These are phyloP conservation scores for Sciurus vulgaris DNA, from an alignment of 2,797 vertebrate genomes.

Conservation along the genomic window DNA sequence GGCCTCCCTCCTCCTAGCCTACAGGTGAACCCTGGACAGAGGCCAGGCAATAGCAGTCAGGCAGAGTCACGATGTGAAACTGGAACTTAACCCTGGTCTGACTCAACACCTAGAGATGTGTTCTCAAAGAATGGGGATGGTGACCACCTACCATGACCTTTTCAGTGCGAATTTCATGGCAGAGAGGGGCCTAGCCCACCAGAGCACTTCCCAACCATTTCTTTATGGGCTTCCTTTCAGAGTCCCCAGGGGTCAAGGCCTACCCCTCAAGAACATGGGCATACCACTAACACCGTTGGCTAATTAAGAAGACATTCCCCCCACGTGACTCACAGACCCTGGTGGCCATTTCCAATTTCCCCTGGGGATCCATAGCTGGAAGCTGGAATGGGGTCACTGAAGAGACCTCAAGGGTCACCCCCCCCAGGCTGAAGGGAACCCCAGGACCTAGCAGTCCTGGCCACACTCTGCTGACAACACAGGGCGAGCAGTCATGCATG, in stretches of 20 bases:
- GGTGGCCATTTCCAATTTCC: neutral
- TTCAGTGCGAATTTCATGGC: neutral
- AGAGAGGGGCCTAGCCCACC: too few relatives aligned
- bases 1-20: neutral
- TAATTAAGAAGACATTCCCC: accelerated
- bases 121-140: neutral
- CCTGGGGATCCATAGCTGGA: neutral
- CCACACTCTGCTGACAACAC: accelerated
- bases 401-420: neutral
- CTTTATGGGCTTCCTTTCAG: too few relatives aligned
- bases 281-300: neutral
- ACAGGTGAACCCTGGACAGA: neutral
- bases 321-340: accelerated
- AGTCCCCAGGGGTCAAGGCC: neutral
- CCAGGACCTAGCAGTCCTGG: too few relatives aligned
- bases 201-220: accelerated
- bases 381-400: neutral
- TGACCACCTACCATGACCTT: neutral
- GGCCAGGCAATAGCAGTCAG: neutral
- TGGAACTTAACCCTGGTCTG: neutral
- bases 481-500: neutral
- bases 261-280: too few relatives aligned
- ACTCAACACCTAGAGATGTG: accelerated
- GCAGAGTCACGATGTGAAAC: neutral
- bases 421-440: too few relatives aligned